Evolutionary conservation across 2,113 vertebrate genomes (phyloP), one percentile per base, ranked within the genome.

Genomic region (Suricata suricatta): DNA sequence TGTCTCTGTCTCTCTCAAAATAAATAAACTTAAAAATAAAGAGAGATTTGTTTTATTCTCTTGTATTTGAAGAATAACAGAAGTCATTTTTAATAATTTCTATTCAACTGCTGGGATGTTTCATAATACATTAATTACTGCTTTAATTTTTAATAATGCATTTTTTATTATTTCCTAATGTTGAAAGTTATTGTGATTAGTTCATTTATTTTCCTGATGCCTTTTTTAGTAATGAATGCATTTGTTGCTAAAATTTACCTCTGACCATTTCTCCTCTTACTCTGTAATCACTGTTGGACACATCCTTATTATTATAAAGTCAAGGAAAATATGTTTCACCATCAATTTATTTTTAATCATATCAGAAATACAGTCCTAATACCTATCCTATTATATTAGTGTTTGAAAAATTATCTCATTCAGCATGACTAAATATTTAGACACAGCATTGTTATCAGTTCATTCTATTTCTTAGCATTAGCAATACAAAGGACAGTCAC

Each of bases 101-200:
- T 63, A 71, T 2, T 80, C 50, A 90, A 72, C 21, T 85, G 7
- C 11, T 86, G 60, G 54, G 14, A n/a, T 85, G 29, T 90, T 84
- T 79, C 50, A 90, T 35, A 29, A 89, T 69, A 50, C 5, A 63
- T 85, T 54, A 76, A 85, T 84, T 72, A 38, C 29, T 79, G 52
- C 19, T 79, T 71, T 80, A 72, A 72, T 72, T 85, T 95, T 96
- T 86, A 86, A 72, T 90, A 90, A 86, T 86, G n/a, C 10, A 96
- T 85, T 47, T 82, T 69, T 63, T 77, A n/a, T 83, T 69, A 90
- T 63, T 85, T 71, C 74, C 21, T 84, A 44, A 86, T 79, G 21
- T 63, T 90, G 60, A 79, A 85, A 85, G 71, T 54, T 71, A 44
- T 76, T 71, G 35, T 82, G 16, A 96, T 63, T 90, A 85, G n/a